Base-by-base conservation (phyloP, 2,113 vertebrate species). In the Desmodus rotundus region DNA sequence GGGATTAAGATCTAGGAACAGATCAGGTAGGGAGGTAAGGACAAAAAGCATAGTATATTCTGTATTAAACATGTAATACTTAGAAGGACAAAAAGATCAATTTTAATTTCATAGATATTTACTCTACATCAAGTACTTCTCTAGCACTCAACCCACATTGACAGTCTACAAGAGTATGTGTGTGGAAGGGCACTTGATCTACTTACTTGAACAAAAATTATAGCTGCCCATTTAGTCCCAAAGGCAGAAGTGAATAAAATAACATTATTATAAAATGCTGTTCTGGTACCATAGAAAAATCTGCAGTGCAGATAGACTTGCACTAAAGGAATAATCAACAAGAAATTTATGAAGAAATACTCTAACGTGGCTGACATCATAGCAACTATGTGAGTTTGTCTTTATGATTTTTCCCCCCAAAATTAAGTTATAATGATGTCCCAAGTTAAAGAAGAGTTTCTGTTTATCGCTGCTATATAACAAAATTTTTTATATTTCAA, bases 301-400 rank as follows among this genome's bases (percentile, higher is more conserved):
- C 38, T 91, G 16, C 20, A 93, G 41, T 91, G 70, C 43, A 83
- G 68, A 82, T 31, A 86, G 73, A 96, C 65, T 43, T 84, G 65
- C 77, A 76, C 81, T 96, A 96, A 96, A 97, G 88, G 88, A 96
- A 97, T 98, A 98, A 98, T 95, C 96, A 97, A 94, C 90, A 52
- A 58, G 56, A 98, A 74, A 95, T 96, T 98, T 98, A 95, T 93
- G 91, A 97, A 73, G 91, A 89, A 98, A 97, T 97, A 97, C 84
- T 95, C 70, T 87, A 91, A n/a, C 26, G 93, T 95, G 43, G 94
- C 26, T 97, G 95, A 97, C 88, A 97, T 63, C 56, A 65, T 45
- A 96, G 96, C 89, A 98, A 97, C 91, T 83, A 96, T 76, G 68
- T 89, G 81, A 91, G 96, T 93, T 92, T 93, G 88, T 83, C 97